These are phyloP conservation scores for Drosophila imparisetae DNA, from an alignment of 2,888 invertebrate species.

Conservation along the genomic window DNA sequence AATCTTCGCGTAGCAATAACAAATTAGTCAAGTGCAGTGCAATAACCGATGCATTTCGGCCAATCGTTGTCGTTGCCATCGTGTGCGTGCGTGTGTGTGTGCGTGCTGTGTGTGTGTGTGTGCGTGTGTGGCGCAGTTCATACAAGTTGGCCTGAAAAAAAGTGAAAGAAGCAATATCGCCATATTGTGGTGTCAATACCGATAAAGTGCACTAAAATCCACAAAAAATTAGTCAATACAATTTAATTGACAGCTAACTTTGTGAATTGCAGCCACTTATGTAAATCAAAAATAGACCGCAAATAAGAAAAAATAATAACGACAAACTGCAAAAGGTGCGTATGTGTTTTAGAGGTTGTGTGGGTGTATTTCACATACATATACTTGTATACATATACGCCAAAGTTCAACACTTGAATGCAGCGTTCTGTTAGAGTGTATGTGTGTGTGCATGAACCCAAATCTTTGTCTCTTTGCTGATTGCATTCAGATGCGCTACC, in stretches of 20 bases:
- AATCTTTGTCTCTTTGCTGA: conserved; percentile 29
- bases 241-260: conserved; percentile 17
- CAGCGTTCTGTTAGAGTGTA: neutral
- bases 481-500: conserved; percentile 3
- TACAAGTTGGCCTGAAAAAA: conserved; percentile 67
- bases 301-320: conserved; percentile 45
- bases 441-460: conserved; percentile 27
- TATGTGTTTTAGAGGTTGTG: conserved; percentile 26
- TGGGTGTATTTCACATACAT: conserved; percentile 23
- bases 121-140: conserved; percentile 68
- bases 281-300: conserved; percentile 54
- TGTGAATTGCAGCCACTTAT: conserved; percentile 54
- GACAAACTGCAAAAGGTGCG: conserved; percentile 57
- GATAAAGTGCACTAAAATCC: conserved; percentile 63
- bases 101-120: conserved; percentile 36
- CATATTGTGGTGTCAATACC: conserved; percentile 72
- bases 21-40: conserved; percentile 59
- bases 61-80: conserved; percentile 27
- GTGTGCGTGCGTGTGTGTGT: conserved; percentile 34
- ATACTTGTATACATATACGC: conserved; percentile 28
- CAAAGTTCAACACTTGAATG: conserved; percentile 25
- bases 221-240: conserved; percentile 12
- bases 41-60: conserved; percentile 63
- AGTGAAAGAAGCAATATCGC: conserved; percentile 71
- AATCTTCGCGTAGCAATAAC: conserved; percentile 8